phyloP scores from a whole-genome alignment of 2,797 vertebrate genomes.

The Moxostoma hubbsi region DNA sequence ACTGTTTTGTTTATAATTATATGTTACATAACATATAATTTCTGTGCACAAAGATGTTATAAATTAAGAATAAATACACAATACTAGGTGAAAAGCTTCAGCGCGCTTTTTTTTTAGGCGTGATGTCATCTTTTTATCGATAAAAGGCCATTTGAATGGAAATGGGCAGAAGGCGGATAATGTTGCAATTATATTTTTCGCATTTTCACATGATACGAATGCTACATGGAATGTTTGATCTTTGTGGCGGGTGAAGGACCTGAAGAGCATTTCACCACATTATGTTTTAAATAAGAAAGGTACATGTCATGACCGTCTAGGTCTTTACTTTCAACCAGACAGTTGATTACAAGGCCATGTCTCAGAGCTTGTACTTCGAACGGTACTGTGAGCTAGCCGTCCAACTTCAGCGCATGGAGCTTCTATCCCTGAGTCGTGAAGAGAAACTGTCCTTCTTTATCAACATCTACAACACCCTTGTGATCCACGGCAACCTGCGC shows the following conservation, averaged over 20 bases:
- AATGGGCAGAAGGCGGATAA: no score
- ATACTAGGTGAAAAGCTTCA: no score
- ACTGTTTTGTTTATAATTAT: no score
- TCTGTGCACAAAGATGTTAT: no score
- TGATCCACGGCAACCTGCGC: constrained; percentile 80
- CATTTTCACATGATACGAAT: no score
- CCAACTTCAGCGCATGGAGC: constrained; percentile 80
- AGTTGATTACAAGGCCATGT: constrained; percentile 82
- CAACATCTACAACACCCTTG: constrained; percentile 83
- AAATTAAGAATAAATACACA: no score
- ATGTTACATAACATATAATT: no score
- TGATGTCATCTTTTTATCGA: no score
- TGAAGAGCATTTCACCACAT: neutral
- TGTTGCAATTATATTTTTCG: no score
- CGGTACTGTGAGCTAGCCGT: constrained; percentile 77
- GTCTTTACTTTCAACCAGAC: constrained; percentile 61
- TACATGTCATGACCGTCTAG: constrained; percentile 7
- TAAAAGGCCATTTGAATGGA: no score
- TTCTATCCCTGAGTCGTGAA: constrained; percentile 75
- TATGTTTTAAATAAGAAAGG: constrained; percentile 13
- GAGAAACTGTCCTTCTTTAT: constrained; percentile 86
- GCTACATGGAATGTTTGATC: constrained; percentile 8
- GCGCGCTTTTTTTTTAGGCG: no score
- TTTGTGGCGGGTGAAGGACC: neutral
- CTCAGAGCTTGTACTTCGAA: constrained; percentile 71